phyloP scores from a whole-genome alignment of 2,888 invertebrate genomes.

The Schizaphis graminum region DNA sequence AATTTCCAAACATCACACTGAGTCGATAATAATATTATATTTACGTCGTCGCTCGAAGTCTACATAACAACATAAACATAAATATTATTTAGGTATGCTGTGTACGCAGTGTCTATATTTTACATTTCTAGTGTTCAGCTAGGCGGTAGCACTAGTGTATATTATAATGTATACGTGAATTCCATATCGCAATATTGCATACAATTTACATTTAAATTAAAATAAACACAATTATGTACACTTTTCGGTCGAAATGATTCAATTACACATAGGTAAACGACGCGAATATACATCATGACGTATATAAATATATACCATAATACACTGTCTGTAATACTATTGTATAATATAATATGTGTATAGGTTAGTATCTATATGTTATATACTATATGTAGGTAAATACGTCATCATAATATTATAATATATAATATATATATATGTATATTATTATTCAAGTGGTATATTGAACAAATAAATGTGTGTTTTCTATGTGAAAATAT shows the following conservation, averaged over 20 bases:
- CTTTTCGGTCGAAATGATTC: slow-evolving; percentile 32
- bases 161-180: background rate
- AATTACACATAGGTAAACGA: slow-evolving; percentile 11
- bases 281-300: background rate
- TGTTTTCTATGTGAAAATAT: background rate
- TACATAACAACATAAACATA: background rate
- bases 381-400: background rate
- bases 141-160: background rate
- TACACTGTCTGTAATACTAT: background rate
- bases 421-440: no score
- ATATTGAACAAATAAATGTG: background rate
- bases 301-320: background rate
- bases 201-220: slow-evolving; percentile 42
- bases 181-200: background rate
- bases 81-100: background rate
- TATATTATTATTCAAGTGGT: background rate
- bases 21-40: background rate
- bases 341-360: no score
- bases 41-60: background rate
- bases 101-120: background rate
- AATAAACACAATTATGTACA: slow-evolving; percentile 30
- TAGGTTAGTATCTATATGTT: no score
- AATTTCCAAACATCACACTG: background rate
- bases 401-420: background rate
- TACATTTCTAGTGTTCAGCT: background rate